Evolutionary conservation across 2,113 vertebrate genomes (phyloP).

Genomic region (Corydoras maculifer): DNA sequence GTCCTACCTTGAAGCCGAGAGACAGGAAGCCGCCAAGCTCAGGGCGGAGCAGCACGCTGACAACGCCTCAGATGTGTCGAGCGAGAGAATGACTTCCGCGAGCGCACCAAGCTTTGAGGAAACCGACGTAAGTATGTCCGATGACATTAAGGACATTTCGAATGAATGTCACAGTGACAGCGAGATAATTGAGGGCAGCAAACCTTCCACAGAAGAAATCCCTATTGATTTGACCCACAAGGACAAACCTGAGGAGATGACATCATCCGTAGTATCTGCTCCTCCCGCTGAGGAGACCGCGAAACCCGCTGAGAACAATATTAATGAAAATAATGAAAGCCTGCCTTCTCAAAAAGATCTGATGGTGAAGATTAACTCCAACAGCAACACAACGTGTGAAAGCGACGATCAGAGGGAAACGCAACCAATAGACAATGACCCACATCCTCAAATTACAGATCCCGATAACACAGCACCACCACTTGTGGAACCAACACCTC

Average conservation of each 20-base stretch:
- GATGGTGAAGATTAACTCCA: neutral
- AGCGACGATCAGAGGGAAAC: conserved; percentile 19
- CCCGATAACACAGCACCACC: conserved; percentile 19
- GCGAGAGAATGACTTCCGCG: neutral
- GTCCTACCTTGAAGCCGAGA: conserved; percentile 70
- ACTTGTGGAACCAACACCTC: conserved; percentile 11
- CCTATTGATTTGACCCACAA: conserved; percentile 34
- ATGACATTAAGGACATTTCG: conserved; percentile 24
- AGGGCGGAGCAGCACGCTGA: conserved; percentile 44
- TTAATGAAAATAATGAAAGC: conserved; percentile 22
- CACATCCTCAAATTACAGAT: neutral
- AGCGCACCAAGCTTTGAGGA: conserved; percentile 1
- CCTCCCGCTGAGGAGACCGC: conserved; percentile 4
- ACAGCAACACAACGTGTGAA: conserved; percentile 20
- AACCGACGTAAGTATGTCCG: conserved; percentile 18
- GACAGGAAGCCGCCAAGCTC: conserved; percentile 38
- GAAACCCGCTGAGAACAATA: conserved; percentile 4
- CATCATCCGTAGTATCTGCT: conserved; percentile 5
- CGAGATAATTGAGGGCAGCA: conserved; percentile 34
- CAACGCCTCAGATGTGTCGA: no score
- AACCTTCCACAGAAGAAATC: conserved; percentile 31
- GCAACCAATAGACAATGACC: conserved; percentile 5
- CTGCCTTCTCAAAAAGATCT: neutral
- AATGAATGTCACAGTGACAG: conserved; percentile 30
- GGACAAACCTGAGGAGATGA: conserved; percentile 34